Conservation (phyloP, 2,888 invertebrate genomes). For the Campoletis raptor region DNA sequence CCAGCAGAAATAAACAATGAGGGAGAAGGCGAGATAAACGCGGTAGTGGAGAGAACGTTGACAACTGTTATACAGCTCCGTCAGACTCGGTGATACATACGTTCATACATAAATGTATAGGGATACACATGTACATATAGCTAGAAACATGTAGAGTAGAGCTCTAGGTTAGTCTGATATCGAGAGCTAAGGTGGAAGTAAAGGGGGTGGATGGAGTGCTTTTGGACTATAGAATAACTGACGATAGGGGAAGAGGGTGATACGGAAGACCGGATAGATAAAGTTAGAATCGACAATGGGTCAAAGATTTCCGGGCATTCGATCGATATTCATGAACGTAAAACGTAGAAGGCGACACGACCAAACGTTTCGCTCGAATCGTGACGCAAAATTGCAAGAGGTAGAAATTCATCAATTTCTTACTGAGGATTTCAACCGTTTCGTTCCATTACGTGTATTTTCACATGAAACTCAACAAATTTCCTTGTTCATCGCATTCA, state of each 20-base stretch:
- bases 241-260: constrained; percentile 47
- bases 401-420: constrained; percentile 51
- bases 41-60: constrained; percentile 48
- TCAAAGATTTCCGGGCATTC: constrained; percentile 54
- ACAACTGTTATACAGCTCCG: constrained; percentile 47
- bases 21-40: constrained; percentile 22
- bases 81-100: constrained; percentile 1
- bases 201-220: constrained; percentile 49
- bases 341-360: constrained; percentile 40
- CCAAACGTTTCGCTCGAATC: constrained; percentile 36
- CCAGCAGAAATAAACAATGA: constrained; percentile 3
- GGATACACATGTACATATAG: constrained; percentile 10
- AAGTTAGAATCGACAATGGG: constrained; percentile 26
- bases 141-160: constrained; percentile 29
- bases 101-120: constrained; percentile 17
- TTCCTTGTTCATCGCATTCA: constrained; percentile 58
- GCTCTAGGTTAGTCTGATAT: constrained; percentile 47
- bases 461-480: constrained; percentile 64
- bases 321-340: constrained; percentile 63
- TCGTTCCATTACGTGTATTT: constrained; percentile 58
- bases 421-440: constrained; percentile 12
- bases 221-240: constrained; percentile 54
- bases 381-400: constrained; percentile 42
- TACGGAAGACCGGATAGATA: constrained; percentile 18
- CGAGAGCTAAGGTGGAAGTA: constrained; percentile 33